Conservation (phyloP, 2,113 vertebrate genomes). For the Sterrhoptilus dennistouni region DNA sequence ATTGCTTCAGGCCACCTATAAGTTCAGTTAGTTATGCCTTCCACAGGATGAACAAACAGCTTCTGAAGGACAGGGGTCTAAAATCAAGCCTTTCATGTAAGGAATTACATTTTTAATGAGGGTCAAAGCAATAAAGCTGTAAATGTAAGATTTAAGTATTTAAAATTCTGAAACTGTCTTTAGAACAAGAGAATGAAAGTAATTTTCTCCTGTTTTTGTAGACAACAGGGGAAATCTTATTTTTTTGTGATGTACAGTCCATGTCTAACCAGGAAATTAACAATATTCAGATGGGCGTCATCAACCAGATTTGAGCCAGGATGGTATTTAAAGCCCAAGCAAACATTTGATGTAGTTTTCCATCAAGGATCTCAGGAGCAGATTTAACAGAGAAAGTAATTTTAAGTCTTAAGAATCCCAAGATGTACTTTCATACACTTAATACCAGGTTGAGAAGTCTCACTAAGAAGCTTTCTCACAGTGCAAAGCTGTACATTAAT, state of each 20-base stretch:
- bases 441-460: conserved; percentile 4
- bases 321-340: not conserved
- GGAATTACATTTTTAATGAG: not conserved
- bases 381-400: conserved; percentile 14
- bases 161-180: not conserved
- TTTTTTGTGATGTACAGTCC: not conserved
- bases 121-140: not conserved
- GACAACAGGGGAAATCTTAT: not conserved
- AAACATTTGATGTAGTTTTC: conserved; percentile 2
- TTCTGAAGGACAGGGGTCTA: not conserved
- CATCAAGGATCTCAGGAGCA: not conserved
- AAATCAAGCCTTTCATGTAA: not conserved
- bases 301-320: not conserved
- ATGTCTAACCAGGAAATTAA: not conserved
- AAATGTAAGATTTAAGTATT: not conserved
- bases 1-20: not conserved
- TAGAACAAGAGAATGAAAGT: not conserved
- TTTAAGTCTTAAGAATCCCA: not conserved
- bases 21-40: not conserved
- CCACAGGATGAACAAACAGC: not conserved
- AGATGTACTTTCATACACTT: not conserved
- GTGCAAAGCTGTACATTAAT: not conserved
- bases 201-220: not conserved
- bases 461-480: not conserved
- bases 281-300: conserved; percentile 12